Evolutionary conservation across 92 coral and sea anemone genomes (phyloP), one percentile per base, ranked within the genome.

Genomic region (Umimayanthus kanabou): DNA sequence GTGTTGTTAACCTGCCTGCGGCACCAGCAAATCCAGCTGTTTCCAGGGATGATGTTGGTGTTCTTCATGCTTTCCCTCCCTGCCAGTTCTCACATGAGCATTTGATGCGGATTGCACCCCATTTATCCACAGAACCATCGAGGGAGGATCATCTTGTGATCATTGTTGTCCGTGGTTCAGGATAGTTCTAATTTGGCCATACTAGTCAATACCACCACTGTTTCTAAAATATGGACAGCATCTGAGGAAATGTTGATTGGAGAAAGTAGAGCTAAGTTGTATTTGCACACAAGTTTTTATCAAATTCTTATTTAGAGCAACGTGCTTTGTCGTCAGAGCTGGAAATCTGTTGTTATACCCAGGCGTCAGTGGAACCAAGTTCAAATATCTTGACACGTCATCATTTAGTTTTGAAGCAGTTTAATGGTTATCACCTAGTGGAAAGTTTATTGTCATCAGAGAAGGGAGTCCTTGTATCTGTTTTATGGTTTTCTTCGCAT

Each of bases 21-120:
- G 84, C 91, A 40, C 95, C 94, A 79, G 85, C 93, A 64, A 93
- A 91, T 77, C 91, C 96, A 33, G 93, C 96, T 65, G 90, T 95
- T 14, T 88, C 88, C 86, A 93, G 84, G 81, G 99, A 97, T 88
- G 99, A 97, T 76, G 88, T 92, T 71, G 99, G 99, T 69, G 99
- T 97, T 73, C 94, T 97, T 82, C 99, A 97, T 94, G 99, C 99
- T 77, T 97, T 97, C 90, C 99, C 99, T 23, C 99, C 99, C 10
- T 97, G 99, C 85, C 99, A 97, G 90, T 97, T 95, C 91, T 97
- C 99, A 39, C 99, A 97, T 93, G 99, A 97, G 92, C 99, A 97
- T 89, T 93, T 97, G 89, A 87, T 95, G 65, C 96, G 98, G 80
- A 97, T 97, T 90, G 99, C 99, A 73, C 99, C 99, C 79, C 99